These are phyloP conservation scores for Ifrita kowaldi DNA, from an alignment of 2,113 vertebrate genomes.

Conservation along the genomic window DNA sequence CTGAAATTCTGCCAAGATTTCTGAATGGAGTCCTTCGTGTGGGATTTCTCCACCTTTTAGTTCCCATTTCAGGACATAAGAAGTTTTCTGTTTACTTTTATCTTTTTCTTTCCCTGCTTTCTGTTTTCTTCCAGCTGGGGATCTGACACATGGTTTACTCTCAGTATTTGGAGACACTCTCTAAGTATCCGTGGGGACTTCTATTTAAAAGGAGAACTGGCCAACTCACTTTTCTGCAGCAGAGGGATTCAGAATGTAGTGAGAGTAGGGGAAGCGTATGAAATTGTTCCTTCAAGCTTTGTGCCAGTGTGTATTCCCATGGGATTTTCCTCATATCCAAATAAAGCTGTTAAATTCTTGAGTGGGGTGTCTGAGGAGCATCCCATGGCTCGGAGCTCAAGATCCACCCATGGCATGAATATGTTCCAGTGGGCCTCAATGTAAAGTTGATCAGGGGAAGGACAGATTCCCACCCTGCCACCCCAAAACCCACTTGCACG, in stretches of 20 bases:
- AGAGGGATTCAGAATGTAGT: background rate
- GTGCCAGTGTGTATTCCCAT: background rate
- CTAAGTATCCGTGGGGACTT: background rate
- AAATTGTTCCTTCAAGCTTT: background rate
- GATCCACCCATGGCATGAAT: background rate
- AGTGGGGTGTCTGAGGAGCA: background rate
- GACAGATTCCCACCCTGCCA: background rate
- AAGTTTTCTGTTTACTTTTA: background rate
- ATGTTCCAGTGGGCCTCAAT: background rate
- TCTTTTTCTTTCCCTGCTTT: background rate
- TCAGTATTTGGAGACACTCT: background rate
- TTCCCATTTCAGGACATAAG: background rate
- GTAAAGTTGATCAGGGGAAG: background rate
- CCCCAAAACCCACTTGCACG: fast-evolving
- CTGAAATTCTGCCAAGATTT: background rate
- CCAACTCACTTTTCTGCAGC: background rate
- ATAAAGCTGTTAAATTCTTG: background rate
- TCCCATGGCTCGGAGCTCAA: background rate
- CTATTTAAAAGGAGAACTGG: background rate
- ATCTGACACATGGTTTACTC: background rate
- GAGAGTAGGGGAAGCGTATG: background rate
- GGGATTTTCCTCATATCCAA: background rate
- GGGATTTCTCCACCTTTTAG: background rate
- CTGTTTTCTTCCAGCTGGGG: background rate
- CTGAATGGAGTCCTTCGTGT: background rate